Conservation (phyloP, 1,140 invertebrate species). For the Cydia amplana region DNA sequence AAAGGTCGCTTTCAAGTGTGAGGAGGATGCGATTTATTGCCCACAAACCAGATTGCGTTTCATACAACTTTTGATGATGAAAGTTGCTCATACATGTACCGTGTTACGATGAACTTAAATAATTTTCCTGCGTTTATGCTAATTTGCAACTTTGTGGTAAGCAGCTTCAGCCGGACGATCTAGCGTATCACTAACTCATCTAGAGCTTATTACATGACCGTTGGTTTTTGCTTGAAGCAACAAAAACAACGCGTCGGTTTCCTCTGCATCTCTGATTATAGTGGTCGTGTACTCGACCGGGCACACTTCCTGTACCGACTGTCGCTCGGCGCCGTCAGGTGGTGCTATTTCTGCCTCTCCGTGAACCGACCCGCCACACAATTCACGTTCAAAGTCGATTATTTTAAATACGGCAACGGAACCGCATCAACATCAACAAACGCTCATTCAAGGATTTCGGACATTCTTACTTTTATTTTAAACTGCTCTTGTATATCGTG, state of each 20-base stretch:
- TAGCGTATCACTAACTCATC: constrained; percentile 4
- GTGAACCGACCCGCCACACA: constrained; percentile 55
- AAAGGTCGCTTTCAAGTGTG: constrained; percentile 37
- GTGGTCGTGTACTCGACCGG: constrained; percentile 44
- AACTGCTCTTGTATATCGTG: neutral
- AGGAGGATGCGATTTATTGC: constrained; percentile 40
- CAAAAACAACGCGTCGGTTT: constrained; percentile 11
- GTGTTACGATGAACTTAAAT: constrained; percentile 35
- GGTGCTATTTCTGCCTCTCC: constrained; percentile 67
- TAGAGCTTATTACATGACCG: constrained; percentile 14
- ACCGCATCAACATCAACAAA: constrained; percentile 37
- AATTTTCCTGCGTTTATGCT: constrained; percentile 21
- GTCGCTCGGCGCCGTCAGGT: constrained; percentile 52
- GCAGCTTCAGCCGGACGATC: neutral
- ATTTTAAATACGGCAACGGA: constrained; percentile 55
- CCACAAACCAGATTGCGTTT: constrained; percentile 36
- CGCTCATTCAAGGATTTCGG: constrained; percentile 40
- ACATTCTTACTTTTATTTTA: constrained; percentile 27
- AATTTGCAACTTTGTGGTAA: constrained; percentile 13
- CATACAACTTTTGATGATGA: constrained; percentile 35
- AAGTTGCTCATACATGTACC: constrained; percentile 34
- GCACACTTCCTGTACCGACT: constrained; percentile 59
- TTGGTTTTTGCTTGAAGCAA: constrained; percentile 37
- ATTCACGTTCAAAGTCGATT: constrained; percentile 73
- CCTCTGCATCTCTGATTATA: constrained; percentile 23